phyloP scores from a whole-genome alignment of 2,888 invertebrate genomes.

The Lycaena phlaeas region DNA sequence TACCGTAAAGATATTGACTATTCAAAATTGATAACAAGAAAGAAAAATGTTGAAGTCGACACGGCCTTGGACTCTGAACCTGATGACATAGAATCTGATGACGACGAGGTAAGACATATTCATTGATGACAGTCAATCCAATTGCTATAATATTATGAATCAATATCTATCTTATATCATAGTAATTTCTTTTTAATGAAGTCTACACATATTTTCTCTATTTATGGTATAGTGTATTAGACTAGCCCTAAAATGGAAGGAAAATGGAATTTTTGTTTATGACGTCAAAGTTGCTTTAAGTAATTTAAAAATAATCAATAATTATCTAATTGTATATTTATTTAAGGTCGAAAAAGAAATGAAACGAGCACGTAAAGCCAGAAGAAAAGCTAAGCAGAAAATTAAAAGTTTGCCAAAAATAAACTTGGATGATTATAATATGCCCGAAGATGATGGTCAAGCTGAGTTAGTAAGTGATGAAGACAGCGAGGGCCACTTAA shows the following conservation, averaged over 20 bases:
- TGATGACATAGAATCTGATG: constrained; percentile 61
- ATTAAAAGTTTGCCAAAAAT: constrained; percentile 74
- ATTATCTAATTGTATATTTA: neutral
- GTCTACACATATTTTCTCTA: too few relatives aligned
- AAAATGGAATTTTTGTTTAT: too few relatives aligned
- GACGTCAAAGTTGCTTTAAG: too few relatives aligned
- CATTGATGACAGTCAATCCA: too few relatives aligned
- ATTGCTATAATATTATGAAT: too few relatives aligned
- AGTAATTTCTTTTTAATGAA: too few relatives aligned
- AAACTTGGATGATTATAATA: constrained; percentile 84
- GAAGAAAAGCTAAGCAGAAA: constrained; percentile 70
- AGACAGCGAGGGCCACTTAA: constrained; percentile 62
- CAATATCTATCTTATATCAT: too few relatives aligned
- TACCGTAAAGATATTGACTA: constrained; percentile 60
- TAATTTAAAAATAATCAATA: neutral
- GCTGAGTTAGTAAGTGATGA: constrained; percentile 73
- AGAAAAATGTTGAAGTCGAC: constrained; percentile 31
- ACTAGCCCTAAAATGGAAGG: too few relatives aligned
- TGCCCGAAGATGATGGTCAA: constrained; percentile 84
- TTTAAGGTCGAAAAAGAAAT: constrained; percentile 71
- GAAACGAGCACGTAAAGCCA: constrained; percentile 71
- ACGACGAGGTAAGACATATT: constrained; percentile 51
- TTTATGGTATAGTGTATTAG: too few relatives aligned
- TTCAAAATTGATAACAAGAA: constrained; percentile 48
- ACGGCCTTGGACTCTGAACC: constrained; percentile 54